Evolutionary conservation across 64 coral and sea anemone species (phyloP).

Genomic region (Exaiptasia diaphana): DNA sequence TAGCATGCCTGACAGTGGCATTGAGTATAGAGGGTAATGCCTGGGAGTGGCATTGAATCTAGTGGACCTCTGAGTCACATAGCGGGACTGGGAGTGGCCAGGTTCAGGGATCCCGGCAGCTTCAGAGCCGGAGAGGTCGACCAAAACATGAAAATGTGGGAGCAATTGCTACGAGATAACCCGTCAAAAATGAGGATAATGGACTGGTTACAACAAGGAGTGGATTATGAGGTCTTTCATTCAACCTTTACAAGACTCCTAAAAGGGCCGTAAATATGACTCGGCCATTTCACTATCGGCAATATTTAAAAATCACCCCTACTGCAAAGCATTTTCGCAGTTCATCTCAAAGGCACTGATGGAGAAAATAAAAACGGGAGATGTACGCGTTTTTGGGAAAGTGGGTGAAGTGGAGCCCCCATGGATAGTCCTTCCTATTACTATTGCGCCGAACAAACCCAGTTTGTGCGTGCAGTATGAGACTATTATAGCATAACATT

Average conservation of each 20-base stretch:
- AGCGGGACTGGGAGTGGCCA: no score
- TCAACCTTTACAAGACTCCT: background rate
- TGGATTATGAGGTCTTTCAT: conserved; percentile 1
- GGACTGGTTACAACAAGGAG: background rate
- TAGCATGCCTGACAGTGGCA: no score
- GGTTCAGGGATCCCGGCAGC: background rate
- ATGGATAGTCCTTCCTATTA: background rate
- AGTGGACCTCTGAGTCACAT: no score
- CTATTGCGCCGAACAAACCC: background rate
- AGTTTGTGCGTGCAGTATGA: background rate
- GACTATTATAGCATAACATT: background rate
- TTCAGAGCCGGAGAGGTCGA: background rate
- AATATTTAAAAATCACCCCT: background rate
- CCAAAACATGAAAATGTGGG: background rate
- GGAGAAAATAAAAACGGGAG: background rate
- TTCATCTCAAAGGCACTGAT: background rate
- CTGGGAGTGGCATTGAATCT: no score
- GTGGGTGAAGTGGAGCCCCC: background rate
- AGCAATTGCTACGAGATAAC: background rate
- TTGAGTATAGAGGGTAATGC: no score
- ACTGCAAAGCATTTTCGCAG: background rate
- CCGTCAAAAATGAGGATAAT: background rate
- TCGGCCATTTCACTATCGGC: background rate
- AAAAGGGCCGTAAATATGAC: conserved; percentile 1
- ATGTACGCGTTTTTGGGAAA: background rate